Evolutionary conservation across 2,888 invertebrate species (phyloP).

Genomic region (Andrena trimmerana): DNA sequence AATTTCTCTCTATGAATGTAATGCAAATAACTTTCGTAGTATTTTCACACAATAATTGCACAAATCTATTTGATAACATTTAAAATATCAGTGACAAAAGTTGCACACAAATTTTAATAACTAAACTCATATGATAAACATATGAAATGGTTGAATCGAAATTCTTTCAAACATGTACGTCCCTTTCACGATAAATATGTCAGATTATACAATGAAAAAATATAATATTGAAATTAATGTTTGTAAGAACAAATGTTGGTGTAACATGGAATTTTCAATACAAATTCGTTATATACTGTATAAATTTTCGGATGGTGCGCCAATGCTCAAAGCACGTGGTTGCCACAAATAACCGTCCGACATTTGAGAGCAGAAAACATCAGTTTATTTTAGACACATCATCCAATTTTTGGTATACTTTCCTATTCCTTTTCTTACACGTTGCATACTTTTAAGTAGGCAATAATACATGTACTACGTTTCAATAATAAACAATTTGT

Average conservation of each 20-base stretch:
- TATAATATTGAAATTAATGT: background rate
- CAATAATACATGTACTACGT: background rate
- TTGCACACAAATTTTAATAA: no score
- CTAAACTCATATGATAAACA: no score
- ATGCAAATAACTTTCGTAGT: background rate
- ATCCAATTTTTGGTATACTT: constrained; percentile 21
- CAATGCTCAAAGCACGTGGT: constrained; percentile 70
- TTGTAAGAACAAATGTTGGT: background rate
- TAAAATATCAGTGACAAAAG: background rate
- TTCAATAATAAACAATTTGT: background rate
- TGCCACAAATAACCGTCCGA: constrained; percentile 74
- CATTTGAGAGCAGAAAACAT: constrained; percentile 64
- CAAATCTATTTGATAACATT: background rate
- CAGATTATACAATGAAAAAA: background rate
- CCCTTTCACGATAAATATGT: background rate
- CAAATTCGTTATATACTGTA: constrained; percentile 44
- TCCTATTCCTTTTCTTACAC: background rate
- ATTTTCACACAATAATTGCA: background rate
- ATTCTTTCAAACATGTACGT: background rate
- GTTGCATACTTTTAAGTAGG: background rate
- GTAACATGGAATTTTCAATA: constrained; percentile 7
- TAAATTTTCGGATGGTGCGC: constrained; percentile 48
- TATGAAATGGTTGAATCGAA: background rate
- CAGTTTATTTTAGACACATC: constrained; percentile 32
- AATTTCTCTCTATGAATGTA: no score